These are phyloP conservation scores for Drosophila nigromelanica DNA, from an alignment of 1,140 invertebrate genomes.

Conservation along the genomic window DNA sequence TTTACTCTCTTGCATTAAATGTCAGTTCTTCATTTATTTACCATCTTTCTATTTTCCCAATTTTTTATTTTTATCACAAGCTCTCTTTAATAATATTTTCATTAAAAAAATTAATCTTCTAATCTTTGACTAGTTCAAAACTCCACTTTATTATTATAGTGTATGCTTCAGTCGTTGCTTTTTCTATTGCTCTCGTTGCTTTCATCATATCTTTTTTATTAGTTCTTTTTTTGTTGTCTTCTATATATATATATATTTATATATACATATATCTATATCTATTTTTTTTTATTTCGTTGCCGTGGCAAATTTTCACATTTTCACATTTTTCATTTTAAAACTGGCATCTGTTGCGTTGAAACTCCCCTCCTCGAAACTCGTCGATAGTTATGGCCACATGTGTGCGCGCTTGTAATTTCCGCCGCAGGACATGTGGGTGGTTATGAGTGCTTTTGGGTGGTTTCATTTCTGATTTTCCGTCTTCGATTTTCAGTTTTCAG, in stretches of 20 bases:
- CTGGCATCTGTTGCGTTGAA: constrained; percentile 48
- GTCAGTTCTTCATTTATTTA: too few relatives aligned
- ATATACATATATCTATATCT: not conserved
- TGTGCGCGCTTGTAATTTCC: constrained; percentile 55
- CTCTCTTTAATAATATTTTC: too few relatives aligned
- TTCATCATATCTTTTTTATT: constrained; percentile 13
- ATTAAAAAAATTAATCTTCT: too few relatives aligned
- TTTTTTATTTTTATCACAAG: too few relatives aligned
- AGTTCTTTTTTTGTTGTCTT: constrained; percentile 4
- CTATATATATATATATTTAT: not conserved
- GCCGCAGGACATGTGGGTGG: constrained; percentile 54
- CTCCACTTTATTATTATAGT: not conserved
- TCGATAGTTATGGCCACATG: constrained; percentile 40
- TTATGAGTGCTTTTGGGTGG: constrained; percentile 1
- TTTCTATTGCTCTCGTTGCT: not conserved
- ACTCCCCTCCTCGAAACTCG: not conserved
- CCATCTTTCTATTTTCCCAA: too few relatives aligned
- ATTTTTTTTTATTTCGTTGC: constrained; percentile 15
- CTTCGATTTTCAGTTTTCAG: constrained; percentile 45
- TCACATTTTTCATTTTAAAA: constrained; percentile 59
- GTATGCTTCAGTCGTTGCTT: not conserved
- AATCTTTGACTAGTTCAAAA: too few relatives aligned
- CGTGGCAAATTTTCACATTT: constrained; percentile 51
- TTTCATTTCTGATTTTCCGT: constrained; percentile 26
- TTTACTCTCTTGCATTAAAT: too few relatives aligned